These are phyloP conservation scores for Meleagris gallopavo DNA, from an alignment of 2,113 vertebrate species.

Conservation along the genomic window DNA sequence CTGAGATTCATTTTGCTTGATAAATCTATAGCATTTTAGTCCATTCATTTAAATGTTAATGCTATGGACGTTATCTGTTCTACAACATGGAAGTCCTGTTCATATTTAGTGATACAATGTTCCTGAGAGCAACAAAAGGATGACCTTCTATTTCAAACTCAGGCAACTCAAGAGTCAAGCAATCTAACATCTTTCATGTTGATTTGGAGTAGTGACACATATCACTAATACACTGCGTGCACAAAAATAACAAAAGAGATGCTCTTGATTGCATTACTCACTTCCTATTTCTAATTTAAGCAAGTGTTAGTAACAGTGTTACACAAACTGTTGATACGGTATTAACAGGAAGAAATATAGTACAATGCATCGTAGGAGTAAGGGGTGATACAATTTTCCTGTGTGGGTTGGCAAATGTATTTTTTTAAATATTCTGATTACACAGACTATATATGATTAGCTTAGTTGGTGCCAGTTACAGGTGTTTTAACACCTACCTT, in stretches of 20 bases:
- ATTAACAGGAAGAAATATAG: conserved; percentile 44
- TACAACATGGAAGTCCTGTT: neutral
- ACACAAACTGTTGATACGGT: conserved; percentile 45
- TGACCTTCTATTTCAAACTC: neutral
- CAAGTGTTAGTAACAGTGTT: conserved; percentile 40
- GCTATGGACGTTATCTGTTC: neutral
- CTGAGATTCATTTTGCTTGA: neutral
- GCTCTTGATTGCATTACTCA: conserved; percentile 5
- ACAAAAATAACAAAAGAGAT: neutral
- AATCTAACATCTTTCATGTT: neutral
- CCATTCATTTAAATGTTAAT: neutral
- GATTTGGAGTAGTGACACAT: neutral
- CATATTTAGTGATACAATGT: neutral
- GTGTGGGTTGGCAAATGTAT: conserved; percentile 62
- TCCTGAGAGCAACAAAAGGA: neutral
- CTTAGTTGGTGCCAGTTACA: conserved; percentile 37
- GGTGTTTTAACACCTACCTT: conserved; percentile 37
- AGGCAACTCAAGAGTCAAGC: neutral
- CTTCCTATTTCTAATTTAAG: conserved; percentile 60
- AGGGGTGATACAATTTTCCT: conserved; percentile 49
- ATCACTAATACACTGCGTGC: neutral
- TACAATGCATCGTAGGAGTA: conserved; percentile 61
- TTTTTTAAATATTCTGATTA: conserved; percentile 45
- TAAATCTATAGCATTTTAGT: conserved; percentile 6
- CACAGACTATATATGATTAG: conserved; percentile 38